Evolutionary conservation across 64 coral and sea anemone genomes (phyloP).

Genomic region (Actinia equina): DNA sequence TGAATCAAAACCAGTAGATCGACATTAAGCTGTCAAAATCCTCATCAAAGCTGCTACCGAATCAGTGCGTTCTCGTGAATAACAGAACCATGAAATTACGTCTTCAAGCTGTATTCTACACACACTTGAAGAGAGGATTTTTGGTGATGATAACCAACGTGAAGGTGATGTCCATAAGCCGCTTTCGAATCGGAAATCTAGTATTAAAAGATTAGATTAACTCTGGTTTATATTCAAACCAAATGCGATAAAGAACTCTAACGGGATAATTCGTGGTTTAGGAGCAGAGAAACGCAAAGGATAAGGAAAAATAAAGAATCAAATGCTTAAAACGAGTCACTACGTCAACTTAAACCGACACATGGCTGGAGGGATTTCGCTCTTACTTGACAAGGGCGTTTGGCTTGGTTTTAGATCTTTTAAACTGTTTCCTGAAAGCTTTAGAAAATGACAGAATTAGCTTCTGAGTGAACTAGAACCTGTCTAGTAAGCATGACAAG

Average conservation of each 20-base stretch:
- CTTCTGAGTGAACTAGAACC: neutral
- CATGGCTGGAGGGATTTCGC: neutral
- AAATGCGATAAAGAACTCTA: constrained; percentile 31
- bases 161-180: constrained; percentile 24
- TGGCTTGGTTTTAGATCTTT: constrained; percentile 17
- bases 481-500: neutral
- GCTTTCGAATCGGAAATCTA: constrained; percentile 28
- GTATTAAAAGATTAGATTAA: constrained; percentile 22
- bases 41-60: neutral
- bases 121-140: constrained; percentile 2
- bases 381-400: constrained; percentile 18
- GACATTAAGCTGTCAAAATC: neutral
- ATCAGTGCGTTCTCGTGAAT: neutral
- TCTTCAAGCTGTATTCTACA: neutral
- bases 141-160: constrained; percentile 15
- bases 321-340: neutral
- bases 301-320: constrained; percentile 5
- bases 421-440: constrained; percentile 16
- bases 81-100: neutral
- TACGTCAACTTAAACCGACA: neutral
- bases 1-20: neutral
- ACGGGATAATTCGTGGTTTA: constrained; percentile 19
- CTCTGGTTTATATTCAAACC: constrained; percentile 26
- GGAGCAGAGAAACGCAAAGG: neutral
- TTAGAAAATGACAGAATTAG: constrained; percentile 27